Evolutionary conservation across 1,140 invertebrate genomes (phyloP).

Genomic region (Popillia japonica): DNA sequence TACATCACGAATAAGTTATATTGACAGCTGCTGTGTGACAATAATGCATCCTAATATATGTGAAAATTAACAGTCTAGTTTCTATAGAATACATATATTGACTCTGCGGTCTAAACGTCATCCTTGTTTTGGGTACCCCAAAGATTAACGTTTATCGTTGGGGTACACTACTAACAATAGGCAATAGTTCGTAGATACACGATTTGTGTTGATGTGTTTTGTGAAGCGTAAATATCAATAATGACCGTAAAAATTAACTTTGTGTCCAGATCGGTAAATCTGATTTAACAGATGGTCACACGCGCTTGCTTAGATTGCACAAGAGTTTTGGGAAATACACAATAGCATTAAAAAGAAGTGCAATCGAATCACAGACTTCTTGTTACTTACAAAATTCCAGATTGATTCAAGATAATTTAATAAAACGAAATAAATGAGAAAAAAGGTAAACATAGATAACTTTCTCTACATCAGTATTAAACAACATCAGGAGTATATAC

Average conservation of each 20-base stretch:
- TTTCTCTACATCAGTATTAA: too few species aligned
- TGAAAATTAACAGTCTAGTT: neutral
- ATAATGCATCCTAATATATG: neutral
- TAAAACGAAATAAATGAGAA: too few species aligned
- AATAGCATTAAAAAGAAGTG: too few species aligned
- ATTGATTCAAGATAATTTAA: too few species aligned
- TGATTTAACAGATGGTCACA: slow-evolving; percentile 17
- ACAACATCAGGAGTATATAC: too few species aligned
- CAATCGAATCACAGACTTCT: too few species aligned
- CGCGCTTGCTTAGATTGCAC: neutral
- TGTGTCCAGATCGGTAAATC: slow-evolving; percentile 19
- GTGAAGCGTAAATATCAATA: slow-evolving; percentile 37
- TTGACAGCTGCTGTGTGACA: neutral
- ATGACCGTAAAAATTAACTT: slow-evolving; percentile 31
- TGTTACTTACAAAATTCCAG: too few species aligned
- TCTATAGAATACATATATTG: neutral
- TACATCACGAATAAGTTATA: neutral
- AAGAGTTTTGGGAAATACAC: neutral
- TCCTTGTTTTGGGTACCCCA: neutral
- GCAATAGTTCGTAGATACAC: neutral
- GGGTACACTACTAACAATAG: slow-evolving; percentile 1
- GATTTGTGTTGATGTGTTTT: slow-evolving; percentile 39
- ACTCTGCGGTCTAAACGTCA: neutral
- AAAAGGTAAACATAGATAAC: too few species aligned
- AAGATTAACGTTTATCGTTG: slow-evolving; percentile 17